Evolutionary conservation across 2,113 vertebrate species (phyloP).

Genomic region (Larimichthys crocea): DNA sequence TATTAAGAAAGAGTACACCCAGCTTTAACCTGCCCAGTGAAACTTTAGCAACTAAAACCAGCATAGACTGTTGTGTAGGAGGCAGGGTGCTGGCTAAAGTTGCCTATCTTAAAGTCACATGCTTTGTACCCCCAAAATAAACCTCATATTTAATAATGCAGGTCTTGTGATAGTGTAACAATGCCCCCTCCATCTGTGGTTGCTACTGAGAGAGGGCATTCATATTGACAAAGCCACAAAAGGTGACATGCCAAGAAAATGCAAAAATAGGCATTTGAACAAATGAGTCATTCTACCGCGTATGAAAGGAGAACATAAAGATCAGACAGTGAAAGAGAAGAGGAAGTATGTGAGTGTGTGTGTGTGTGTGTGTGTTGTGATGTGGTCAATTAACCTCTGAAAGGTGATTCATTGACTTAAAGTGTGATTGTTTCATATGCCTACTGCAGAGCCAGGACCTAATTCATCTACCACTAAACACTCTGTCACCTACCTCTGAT

Average conservation of each 20-base stretch:
- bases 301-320: not conserved
- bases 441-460: conserved; percentile 37
- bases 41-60: not conserved
- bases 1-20: not conserved
- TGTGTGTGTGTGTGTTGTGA: conserved; percentile 9
- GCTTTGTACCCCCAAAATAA: not conserved
- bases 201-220: not conserved
- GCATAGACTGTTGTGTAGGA: not conserved
- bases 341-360: conserved; percentile 6
- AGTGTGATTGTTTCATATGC: conserved; percentile 44
- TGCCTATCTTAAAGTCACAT: not conserved
- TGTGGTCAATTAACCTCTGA: conserved; percentile 52
- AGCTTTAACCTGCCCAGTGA: not conserved
- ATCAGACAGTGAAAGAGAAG: not conserved
- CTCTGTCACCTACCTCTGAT: conserved; percentile 27
- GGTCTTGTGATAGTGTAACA: not conserved
- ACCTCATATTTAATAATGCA: not conserved
- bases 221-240: not conserved
- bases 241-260: not conserved
- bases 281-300: not conserved
- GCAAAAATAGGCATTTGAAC: not conserved
- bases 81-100: not conserved
- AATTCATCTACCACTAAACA: conserved; percentile 40
- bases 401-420: conserved; percentile 52
- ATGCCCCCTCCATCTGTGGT: not conserved